Evolutionary conservation across 2,113 vertebrate species (phyloP).

Genomic region (Periophthalmus modestus): DNA sequence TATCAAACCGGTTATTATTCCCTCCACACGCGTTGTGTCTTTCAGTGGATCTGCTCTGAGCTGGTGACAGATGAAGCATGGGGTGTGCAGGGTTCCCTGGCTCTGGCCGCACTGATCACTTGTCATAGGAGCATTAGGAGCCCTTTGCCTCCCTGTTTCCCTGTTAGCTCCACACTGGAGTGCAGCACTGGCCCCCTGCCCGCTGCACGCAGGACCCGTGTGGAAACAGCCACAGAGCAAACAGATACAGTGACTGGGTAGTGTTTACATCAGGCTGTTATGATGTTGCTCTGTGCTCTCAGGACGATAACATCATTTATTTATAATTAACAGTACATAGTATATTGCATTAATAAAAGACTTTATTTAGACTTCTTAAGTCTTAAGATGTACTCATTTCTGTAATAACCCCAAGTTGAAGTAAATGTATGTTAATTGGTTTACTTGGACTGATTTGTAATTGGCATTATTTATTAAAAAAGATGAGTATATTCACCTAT

Average conservation of each 20-base stretch:
- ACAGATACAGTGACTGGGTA: conserved; percentile 62
- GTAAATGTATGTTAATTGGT: too few relatives aligned
- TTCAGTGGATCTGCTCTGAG: conserved; percentile 40
- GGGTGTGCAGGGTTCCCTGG: conserved; percentile 47
- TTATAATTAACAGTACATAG: conserved; percentile 56
- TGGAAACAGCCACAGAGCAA: conserved; percentile 62
- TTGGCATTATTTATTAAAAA: background rate
- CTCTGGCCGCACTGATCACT: conserved; percentile 61
- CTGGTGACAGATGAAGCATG: conserved; percentile 55
- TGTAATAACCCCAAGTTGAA: background rate
- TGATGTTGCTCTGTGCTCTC: conserved; percentile 64
- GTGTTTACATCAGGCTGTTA: conserved; percentile 71
- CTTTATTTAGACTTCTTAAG: conserved; percentile 62
- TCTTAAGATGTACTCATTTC: conserved; percentile 39
- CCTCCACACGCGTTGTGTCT: conserved; percentile 39
- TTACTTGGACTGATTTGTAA: background rate
- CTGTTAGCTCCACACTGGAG: conserved; percentile 44
- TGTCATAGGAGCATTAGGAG: conserved; percentile 48
- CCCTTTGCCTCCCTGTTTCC: conserved; percentile 39
- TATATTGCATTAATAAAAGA: conserved; percentile 71
- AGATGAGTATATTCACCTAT: background rate
- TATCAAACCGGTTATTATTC: conserved; percentile 31
- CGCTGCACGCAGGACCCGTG: conserved; percentile 41
- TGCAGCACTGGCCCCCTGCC: conserved; percentile 64
- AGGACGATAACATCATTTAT: conserved; percentile 64